Evolutionary conservation across 2,113 vertebrate species (phyloP).

Genomic region (Corythornis cristatus): DNA sequence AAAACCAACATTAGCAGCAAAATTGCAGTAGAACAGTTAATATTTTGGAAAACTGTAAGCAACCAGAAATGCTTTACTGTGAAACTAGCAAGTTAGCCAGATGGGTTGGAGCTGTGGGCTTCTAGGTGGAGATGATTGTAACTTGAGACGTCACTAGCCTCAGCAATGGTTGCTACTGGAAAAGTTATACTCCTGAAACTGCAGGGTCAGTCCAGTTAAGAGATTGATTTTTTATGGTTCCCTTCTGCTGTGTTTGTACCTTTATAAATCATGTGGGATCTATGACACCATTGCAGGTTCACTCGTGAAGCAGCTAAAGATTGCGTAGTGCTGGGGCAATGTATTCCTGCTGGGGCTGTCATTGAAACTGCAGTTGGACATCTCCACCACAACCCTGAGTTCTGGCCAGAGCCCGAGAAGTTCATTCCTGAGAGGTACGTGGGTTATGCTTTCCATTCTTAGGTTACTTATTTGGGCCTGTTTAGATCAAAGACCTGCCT

Average conservation of each 20-base stretch:
- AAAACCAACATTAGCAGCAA: background rate
- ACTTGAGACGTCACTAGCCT: background rate
- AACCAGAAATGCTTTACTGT: background rate
- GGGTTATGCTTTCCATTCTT: background rate
- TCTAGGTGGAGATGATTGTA: background rate
- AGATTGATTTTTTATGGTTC: background rate
- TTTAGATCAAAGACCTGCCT: background rate
- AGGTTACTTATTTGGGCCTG: background rate
- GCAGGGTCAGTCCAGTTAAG: background rate
- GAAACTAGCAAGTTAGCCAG: background rate
- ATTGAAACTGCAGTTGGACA: slow-evolving; percentile 86
- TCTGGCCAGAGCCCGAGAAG: slow-evolving; percentile 87
- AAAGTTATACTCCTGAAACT: background rate
- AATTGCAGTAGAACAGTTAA: background rate
- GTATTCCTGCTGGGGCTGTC: slow-evolving; percentile 81
- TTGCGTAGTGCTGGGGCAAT: slow-evolving; percentile 82
- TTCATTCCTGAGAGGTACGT: slow-evolving; percentile 91
- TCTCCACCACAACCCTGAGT: slow-evolving; percentile 86
- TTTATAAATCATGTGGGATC: background rate
- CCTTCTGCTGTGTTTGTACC: background rate
- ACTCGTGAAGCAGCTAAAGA: slow-evolving; percentile 82
- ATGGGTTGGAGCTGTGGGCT: background rate
- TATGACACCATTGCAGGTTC: slow-evolving; percentile 75
- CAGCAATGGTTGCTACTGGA: background rate
- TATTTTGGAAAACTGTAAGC: background rate